These are phyloP conservation scores for Dasyurus viverrinus DNA, from an alignment of 2,113 vertebrate genomes.

Conservation along the genomic window DNA sequence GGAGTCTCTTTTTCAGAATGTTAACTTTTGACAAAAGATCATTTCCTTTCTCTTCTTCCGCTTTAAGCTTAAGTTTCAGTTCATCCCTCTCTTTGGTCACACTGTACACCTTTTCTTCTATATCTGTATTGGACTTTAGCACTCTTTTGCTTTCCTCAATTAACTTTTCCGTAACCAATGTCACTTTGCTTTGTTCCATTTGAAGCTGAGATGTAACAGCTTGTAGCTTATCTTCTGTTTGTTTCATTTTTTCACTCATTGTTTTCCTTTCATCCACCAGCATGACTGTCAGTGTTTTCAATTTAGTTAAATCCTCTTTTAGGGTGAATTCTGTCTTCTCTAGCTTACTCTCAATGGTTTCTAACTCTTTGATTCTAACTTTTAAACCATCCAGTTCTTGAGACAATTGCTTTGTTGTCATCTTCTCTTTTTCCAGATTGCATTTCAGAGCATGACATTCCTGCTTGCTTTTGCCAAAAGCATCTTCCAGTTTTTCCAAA, in stretches of 20 bases:
- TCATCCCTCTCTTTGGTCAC: conserved; percentile 94
- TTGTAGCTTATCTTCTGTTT: conserved; percentile 95
- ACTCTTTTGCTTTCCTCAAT: conserved; percentile 97
- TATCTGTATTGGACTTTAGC: conserved; percentile 93
- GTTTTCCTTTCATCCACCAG: conserved; percentile 96
- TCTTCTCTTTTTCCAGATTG: conserved; percentile 94
- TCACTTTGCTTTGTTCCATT: conserved; percentile 94
- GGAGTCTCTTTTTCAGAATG: conserved; percentile 93
- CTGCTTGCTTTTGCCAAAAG: conserved; percentile 95
- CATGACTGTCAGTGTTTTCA: conserved; percentile 97
- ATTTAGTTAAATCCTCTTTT: conserved; percentile 96
- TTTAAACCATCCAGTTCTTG: conserved; percentile 93
- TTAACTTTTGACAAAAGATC: conserved; percentile 94
- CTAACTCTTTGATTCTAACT: conserved; percentile 91
- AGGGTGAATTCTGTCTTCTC: conserved; percentile 93
- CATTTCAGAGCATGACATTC: conserved; percentile 93
- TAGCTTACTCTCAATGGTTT: conserved; percentile 90
- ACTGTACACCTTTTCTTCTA: conserved; percentile 93
- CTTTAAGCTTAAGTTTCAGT: conserved; percentile 90
- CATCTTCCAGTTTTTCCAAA: conserved; percentile 95
- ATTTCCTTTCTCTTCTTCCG: conserved; percentile 92
- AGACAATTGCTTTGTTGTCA: conserved; percentile 90
- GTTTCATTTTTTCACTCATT: conserved; percentile 94
- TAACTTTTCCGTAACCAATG: conserved; percentile 94
- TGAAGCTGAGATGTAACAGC: conserved; percentile 92